A percentile compares a stretch with the other conserved stretches of the same genome.
Evolutionary conservation across 2,113 vertebrate genomes (phyloP).

Genomic region (Cygnus buccinator): DNA sequence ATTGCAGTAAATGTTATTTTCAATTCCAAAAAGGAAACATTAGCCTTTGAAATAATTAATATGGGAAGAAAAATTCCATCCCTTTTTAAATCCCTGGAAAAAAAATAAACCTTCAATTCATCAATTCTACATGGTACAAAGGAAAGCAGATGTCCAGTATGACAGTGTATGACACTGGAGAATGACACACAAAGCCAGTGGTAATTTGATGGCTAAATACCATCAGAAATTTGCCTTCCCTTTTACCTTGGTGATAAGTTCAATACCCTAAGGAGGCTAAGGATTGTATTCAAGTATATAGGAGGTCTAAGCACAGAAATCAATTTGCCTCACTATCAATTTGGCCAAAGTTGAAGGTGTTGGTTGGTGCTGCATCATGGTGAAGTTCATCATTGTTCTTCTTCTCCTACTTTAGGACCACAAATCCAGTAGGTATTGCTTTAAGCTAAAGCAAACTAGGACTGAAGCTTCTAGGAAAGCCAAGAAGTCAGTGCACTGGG

Average conservation of each 20-base stretch:
- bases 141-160: background rate
- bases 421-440: background rate
- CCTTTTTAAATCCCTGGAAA: background rate
- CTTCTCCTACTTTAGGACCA: background rate
- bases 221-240: background rate
- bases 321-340: background rate
- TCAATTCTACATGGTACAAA: background rate
- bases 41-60: background rate
- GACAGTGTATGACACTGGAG: background rate
- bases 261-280: background rate
- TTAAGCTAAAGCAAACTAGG: background rate
- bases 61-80: background rate
- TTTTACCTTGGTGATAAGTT: background rate
- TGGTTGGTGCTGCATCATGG: accelerated
- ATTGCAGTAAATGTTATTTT: background rate
- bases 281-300: background rate
- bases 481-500: background rate
- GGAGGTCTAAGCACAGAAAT: background rate
- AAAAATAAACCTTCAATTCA: background rate
- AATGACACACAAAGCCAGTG: background rate
- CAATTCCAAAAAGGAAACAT: background rate
- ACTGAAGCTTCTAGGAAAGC: background rate
- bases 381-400: background rate
- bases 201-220: background rate
- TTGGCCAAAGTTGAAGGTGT: background rate